Conservation (phyloP, 2,888 invertebrate genomes). For the Macrophya annulata region DNA sequence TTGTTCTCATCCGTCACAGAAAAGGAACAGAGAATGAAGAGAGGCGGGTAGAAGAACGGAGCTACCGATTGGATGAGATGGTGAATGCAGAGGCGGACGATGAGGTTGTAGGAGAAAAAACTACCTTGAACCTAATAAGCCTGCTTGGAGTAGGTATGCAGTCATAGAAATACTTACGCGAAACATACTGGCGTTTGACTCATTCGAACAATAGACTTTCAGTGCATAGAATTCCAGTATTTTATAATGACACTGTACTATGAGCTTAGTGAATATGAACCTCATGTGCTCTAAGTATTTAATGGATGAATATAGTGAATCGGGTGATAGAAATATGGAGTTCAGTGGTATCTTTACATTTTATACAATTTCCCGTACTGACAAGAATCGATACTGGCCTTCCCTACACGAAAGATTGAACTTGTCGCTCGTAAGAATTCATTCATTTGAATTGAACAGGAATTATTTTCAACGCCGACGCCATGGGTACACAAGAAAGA, state of each 20-base stretch:
- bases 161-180: neutral
- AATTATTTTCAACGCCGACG: slow-evolving; percentile 1
- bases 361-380: slow-evolving; percentile 1
- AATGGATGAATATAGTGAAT: slow-evolving; percentile 66
- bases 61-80: slow-evolving; percentile 19
- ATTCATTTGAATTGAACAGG: neutral
- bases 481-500: neutral
- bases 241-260: slow-evolving; percentile 68
- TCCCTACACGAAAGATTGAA: neutral
- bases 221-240: slow-evolving; percentile 69
- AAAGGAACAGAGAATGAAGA: slow-evolving; percentile 38
- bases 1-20: slow-evolving; percentile 72
- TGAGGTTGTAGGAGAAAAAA: neutral
- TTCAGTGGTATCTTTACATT: slow-evolving; percentile 58
- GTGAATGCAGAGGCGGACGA: neutral
- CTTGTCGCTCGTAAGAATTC: neutral
- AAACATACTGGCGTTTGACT: neutral
- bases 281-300: slow-evolving; percentile 58
- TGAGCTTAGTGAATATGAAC: slow-evolving; percentile 63
- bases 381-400: slow-evolving; percentile 7
- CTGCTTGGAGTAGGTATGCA: neutral
- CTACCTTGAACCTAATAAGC: neutral
- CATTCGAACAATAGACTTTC: slow-evolving; percentile 65
- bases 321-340: slow-evolving; percentile 65
- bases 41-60: slow-evolving; percentile 11